Percentiles rank a stretch among this genome's conserved stretches.
phyloP scores from a whole-genome alignment of 37 sponge, comb jelly and placozoan species.

The Oopsacas minuta region DNA sequence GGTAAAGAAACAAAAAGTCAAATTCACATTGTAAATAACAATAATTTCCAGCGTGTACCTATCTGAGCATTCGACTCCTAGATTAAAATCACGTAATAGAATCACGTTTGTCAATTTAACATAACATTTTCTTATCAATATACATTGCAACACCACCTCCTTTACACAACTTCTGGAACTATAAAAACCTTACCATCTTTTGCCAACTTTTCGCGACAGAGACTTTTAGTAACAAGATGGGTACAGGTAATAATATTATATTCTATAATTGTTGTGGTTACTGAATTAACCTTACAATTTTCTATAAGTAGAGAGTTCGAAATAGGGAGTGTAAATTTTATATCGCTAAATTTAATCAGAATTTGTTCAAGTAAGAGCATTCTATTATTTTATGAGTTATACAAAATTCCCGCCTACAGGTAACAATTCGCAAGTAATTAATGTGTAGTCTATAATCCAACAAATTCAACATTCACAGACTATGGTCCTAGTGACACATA shows the following conservation, averaged over 20 bases:
- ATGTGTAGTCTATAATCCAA: neutral
- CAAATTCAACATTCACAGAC: slow-evolving; percentile 1
- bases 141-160: too few relatives aligned
- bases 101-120: too few relatives aligned
- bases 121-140: too few relatives aligned
- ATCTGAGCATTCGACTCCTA: too few relatives aligned
- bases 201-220: neutral
- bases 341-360: neutral
- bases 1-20: too few relatives aligned
- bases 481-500: slow-evolving; percentile 15
- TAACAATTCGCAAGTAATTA: neutral
- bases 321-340: neutral
- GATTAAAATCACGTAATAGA: too few relatives aligned
- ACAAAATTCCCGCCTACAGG: slow-evolving; percentile 10
- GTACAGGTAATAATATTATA: neutral
- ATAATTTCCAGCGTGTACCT: too few relatives aligned
- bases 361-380: neutral
- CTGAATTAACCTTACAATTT: neutral
- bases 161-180: too few relatives aligned
- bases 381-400: slow-evolving; percentile 3
- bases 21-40: too few relatives aligned
- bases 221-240: neutral
- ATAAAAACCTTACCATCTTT: too few relatives aligned
- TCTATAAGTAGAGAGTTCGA: slow-evolving; percentile 2
- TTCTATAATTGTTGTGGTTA: neutral